Evolutionary conservation across 2,888 invertebrate genomes (phyloP), one percentile per base, ranked within the genome.

Genomic region (Campopleginae sp.): DNA sequence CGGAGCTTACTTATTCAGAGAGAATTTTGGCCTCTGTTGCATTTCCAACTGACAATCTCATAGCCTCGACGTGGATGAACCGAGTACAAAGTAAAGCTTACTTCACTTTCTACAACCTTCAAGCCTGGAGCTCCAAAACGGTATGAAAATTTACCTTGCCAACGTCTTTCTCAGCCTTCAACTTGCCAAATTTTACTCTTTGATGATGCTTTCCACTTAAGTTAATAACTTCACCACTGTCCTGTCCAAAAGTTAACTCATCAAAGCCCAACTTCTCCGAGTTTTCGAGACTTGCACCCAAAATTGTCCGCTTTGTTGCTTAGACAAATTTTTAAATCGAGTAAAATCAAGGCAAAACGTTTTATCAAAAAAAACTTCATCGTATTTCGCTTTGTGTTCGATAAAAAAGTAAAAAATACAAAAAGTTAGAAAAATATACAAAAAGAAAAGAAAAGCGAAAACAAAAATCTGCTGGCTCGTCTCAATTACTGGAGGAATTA

Each of bases 51-150:
- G 95, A 96, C 87, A 94, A 95, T 48, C 94, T 96, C 17, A 94
- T 98, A 17, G 95, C 96, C 10, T 95, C 98, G 17, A 96, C 97
- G 84, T 99, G 98, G 98, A 96, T 98, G 94, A 98, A 98, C 94
- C 95, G 99, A 77, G 96, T 97, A 38, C 99, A 99, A 94, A 98
- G 98, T 91, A 94, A 95, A 77, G 96, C 96, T 23, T 94, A 95
- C 77, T 92, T 96, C 80, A 95, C 96, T 14, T 93, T 96, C 4
- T 98, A 97, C 91, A 94, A 95, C 27, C 94, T 95, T 46, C 92
- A 93, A 27, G 90, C 92, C 63, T 80, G 84, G 0, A 84, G 84
- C 63, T 89, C 90, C 80, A 92, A 90, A 80, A 92, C 90, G 87
- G 94, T 94, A 76, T 80, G 76, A 19, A 71, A 54, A 38, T 51